A percentile compares a stretch with the other conserved stretches of the same genome.
Conservation (phyloP, 2,888 invertebrate genomes). For the Cybosia mesomella region DNA sequence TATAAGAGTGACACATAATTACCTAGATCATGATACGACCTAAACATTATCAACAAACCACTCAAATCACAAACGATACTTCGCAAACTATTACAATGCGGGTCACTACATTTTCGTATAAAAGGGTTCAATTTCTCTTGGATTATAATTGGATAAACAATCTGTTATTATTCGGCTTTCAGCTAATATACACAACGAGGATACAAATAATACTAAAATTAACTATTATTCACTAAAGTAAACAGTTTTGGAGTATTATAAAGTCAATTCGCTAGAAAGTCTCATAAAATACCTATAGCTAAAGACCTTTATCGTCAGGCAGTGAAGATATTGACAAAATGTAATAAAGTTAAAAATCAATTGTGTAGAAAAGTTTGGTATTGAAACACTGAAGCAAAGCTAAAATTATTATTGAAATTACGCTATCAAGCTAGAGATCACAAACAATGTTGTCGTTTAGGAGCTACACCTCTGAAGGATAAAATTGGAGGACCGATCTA, state of each 20-base stretch:
- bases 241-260: background rate
- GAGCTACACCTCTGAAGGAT: background rate
- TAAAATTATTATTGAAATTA: background rate
- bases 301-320: background rate
- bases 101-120: background rate
- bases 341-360: too few relatives aligned
- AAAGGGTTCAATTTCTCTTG: background rate
- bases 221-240: background rate
- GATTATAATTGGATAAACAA: slow-evolving; percentile 1
- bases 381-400: background rate
- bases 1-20: too few relatives aligned
- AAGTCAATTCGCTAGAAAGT: background rate
- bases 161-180: background rate
- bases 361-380: too few relatives aligned
- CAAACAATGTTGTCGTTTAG: background rate
- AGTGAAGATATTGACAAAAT: background rate
- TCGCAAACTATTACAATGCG: background rate
- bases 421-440: background rate
- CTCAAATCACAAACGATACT: background rate
- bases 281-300: background rate
- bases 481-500: too few relatives aligned
- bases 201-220: background rate
- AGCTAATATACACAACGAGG: background rate
- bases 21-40: background rate
- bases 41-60: background rate